A percentile compares a stretch with the other conserved stretches of the same genome.
These are phyloP conservation scores for Neodiprion fabricii DNA, from an alignment of 1,140 invertebrate genomes.

Conservation along the genomic window DNA sequence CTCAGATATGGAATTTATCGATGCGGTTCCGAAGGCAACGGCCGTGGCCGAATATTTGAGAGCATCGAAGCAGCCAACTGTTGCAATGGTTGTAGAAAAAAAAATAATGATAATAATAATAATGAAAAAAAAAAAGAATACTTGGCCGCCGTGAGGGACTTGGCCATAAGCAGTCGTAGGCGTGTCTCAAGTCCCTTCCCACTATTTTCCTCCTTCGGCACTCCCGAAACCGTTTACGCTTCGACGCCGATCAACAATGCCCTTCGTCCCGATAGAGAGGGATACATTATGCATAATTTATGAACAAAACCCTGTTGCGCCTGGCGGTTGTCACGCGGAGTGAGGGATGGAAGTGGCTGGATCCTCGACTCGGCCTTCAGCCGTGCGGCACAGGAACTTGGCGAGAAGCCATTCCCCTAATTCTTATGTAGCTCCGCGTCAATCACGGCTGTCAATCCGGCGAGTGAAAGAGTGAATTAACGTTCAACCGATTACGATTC, in stretches of 20 bases:
- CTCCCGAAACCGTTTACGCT: background rate
- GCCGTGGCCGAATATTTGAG: conserved; percentile 34
- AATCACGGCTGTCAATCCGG: background rate
- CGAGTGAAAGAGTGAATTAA: too few relatives aligned
- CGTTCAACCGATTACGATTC: background rate
- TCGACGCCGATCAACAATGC: conserved; percentile 1
- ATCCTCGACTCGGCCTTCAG: background rate
- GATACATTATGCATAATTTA: conserved; percentile 8
- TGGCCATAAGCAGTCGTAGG: background rate
- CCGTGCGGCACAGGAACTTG: background rate
- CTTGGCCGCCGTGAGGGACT: background rate
- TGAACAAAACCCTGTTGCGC: conserved; percentile 4
- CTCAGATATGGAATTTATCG: background rate
- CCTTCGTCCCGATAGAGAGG: background rate
- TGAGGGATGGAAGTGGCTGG: background rate
- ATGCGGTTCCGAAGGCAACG: background rate
- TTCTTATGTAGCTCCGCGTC: background rate
- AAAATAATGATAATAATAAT: too few relatives aligned
- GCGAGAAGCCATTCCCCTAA: conserved; percentile 6
- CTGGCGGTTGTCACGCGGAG: background rate
- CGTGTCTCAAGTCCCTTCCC: too few relatives aligned
- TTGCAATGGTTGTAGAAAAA: conserved; percentile 36
- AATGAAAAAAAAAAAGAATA: background rate
- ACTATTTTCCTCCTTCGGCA: too few relatives aligned
- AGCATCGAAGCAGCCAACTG: conserved; percentile 52